Percentiles rank a stretch among this genome's conserved stretches.
These are phyloP conservation scores for Aphis gossypii DNA, from an alignment of 1,140 invertebrate species.

Conservation along the genomic window DNA sequence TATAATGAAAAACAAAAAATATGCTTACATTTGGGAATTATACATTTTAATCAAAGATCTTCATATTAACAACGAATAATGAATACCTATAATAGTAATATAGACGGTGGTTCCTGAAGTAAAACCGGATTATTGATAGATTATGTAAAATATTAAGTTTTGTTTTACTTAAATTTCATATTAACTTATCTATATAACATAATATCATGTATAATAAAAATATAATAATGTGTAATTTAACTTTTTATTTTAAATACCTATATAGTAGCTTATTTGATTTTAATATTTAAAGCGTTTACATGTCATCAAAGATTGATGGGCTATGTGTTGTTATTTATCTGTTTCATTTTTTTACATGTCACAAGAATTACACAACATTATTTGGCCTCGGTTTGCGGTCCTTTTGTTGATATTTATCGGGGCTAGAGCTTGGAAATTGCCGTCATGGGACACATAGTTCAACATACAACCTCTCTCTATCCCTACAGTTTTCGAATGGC, in stretches of 20 bases:
- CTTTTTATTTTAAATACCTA: background rate
- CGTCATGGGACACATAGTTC: slow-evolving; percentile 56
- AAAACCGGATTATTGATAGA: background rate
- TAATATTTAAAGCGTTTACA: background rate
- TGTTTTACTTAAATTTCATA: background rate
- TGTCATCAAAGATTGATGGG: background rate
- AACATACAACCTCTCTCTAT: background rate
- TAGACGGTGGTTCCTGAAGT: background rate
- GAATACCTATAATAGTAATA: background rate
- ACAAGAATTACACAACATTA: slow-evolving; percentile 42
- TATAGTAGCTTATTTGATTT: background rate
- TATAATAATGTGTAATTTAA: background rate
- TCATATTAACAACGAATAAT: background rate
- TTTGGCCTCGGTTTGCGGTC: slow-evolving; percentile 51
- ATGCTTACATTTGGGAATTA: background rate
- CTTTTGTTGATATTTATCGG: slow-evolving; percentile 58
- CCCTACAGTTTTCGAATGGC: slow-evolving; percentile 10
- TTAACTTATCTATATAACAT: background rate
- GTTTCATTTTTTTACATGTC: slow-evolving; percentile 19
- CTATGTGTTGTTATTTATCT: slow-evolving; percentile 12
- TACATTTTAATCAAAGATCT: background rate
- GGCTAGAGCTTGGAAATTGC: slow-evolving; percentile 44
- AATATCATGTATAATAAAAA: background rate
- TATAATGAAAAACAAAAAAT: background rate
- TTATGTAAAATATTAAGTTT: background rate